Percentiles rank a stretch among this genome's conserved stretches.
Conservation (phyloP, 2,797 vertebrate species). For the Oreonectes daqikongensis region DNA sequence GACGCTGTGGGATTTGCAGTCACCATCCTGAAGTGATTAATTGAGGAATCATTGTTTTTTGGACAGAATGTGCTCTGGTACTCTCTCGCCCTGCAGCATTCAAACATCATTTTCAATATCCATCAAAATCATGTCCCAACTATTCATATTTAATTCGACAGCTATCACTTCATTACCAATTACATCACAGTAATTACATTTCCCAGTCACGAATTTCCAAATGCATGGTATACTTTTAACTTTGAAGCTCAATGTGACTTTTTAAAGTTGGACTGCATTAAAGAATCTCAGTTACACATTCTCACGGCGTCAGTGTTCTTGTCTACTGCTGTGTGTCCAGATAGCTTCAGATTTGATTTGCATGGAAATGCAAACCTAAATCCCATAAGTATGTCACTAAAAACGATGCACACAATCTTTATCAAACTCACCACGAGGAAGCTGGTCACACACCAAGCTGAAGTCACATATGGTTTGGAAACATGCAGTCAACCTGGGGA, state of each 20-base stretch:
- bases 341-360: conserved; percentile 18
- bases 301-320: conserved; percentile 15
- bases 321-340: conserved; percentile 27
- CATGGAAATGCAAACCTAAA: background rate
- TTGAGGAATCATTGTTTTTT: conserved; percentile 2
- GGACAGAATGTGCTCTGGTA: conserved; percentile 1
- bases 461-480: background rate
- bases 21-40: conserved; percentile 9
- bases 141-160: background rate
- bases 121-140: background rate
- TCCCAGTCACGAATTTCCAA: background rate
- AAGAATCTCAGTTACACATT: conserved; percentile 21
- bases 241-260: conserved; percentile 11
- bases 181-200: background rate
- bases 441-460: background rate
- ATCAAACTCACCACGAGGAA: conserved; percentile 1
- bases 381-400: conserved; percentile 10
- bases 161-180: background rate
- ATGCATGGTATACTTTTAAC: background rate
- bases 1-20: conserved; percentile 1
- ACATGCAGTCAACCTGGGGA: background rate
- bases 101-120: conserved; percentile 4
- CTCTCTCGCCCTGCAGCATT: conserved; percentile 2
- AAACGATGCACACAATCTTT: background rate
- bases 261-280: conserved; percentile 17